These are phyloP conservation scores for Falco cherrug DNA, from an alignment of 2,797 vertebrate species.

Conservation along the genomic window DNA sequence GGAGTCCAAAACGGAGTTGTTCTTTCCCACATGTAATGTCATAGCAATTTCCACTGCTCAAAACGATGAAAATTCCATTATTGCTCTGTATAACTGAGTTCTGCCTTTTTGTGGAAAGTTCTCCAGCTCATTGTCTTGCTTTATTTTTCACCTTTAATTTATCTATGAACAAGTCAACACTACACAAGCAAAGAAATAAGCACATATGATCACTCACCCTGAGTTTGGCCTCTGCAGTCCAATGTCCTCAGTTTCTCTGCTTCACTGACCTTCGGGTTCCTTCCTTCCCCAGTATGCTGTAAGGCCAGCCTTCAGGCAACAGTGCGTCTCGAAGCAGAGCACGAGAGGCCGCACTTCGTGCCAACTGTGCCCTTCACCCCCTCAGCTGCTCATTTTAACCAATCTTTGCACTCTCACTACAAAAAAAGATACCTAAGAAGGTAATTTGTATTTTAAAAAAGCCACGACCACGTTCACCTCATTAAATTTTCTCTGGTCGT, in stretches of 20 bases:
- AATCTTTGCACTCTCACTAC: constrained; percentile 75
- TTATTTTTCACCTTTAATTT: neutral
- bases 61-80: neutral
- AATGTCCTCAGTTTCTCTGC: constrained; percentile 79
- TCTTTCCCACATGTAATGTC: neutral
- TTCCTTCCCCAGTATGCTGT: constrained; percentile 60
- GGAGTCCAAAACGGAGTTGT: neutral
- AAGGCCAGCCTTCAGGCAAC: constrained; percentile 69
- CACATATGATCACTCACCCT: constrained; percentile 78
- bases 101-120: neutral
- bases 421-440: constrained; percentile 81
- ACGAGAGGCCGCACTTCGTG: constrained; percentile 88
- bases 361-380: constrained; percentile 82
- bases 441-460: constrained; percentile 81
- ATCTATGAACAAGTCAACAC: neutral
- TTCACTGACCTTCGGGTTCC: constrained; percentile 51
- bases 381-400: constrained; percentile 92
- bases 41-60: neutral
- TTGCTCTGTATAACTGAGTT: neutral
- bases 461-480: constrained; percentile 90
- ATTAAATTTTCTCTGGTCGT: constrained; percentile 85
- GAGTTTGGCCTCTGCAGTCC: constrained; percentile 94
- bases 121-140: neutral
- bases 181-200: neutral
- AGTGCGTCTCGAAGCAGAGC: constrained; percentile 74